Conservation (phyloP, 2,113 vertebrate genomes). For the Seriola dumerili region DNA sequence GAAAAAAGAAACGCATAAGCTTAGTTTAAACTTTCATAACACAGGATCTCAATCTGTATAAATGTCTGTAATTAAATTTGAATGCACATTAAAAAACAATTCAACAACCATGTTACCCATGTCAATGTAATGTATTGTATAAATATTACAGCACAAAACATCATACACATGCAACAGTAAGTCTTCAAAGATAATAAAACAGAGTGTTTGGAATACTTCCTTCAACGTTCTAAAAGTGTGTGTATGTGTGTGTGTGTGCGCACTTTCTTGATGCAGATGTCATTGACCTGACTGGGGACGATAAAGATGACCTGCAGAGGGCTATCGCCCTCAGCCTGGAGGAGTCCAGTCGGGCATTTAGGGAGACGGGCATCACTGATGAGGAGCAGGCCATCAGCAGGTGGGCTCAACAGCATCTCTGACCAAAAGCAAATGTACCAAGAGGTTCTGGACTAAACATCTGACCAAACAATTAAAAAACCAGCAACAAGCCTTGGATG, state of each 20-base stretch:
- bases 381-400: constrained; percentile 99
- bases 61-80: background rate
- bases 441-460: background rate
- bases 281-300: constrained; percentile 98
- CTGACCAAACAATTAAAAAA: background rate
- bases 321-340: constrained; percentile 99
- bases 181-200: background rate
- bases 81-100: background rate
- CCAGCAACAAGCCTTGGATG: background rate
- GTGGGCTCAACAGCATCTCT: constrained; percentile 73
- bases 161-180: background rate
- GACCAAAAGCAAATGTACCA: background rate
- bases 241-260: background rate
- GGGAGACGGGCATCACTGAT: constrained; percentile 98
- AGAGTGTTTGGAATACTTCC: background rate
- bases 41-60: background rate
- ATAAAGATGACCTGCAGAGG: constrained; percentile 99
- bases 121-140: background rate
- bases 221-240: background rate
- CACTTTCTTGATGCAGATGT: constrained; percentile 88
- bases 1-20: background rate
- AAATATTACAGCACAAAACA: background rate
- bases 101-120: background rate
- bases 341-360: constrained; percentile 96
- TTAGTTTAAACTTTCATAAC: background rate